Evolutionary conservation across 2,888 invertebrate species (phyloP), one percentile per base, ranked within the genome.

Genomic region (Cataglyphis altisquamis): DNA sequence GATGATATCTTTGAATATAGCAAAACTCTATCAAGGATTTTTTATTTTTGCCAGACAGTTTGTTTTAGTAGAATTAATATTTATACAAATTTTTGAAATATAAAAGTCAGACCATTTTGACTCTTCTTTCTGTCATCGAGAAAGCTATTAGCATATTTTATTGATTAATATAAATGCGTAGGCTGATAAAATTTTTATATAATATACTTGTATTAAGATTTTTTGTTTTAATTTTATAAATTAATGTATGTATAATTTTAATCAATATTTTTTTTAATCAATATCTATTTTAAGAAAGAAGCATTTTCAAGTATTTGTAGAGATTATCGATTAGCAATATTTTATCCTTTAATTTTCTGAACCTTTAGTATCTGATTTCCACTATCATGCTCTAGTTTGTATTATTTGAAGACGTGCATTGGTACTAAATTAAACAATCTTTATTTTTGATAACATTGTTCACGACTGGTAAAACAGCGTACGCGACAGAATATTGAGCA

Each of bases 381-480:
- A 32, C 15, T 68, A 3, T 41, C 21, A 32, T 15, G 15, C 41
- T n/a, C 8, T 3, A 55, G 8, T 78, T 67, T 5, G n/a, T 25
- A 18, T 25, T 18, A 21, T 10, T 67, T 9, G 12, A 45, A 68
- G 60, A 39, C 60, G 21, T 25, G 18, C 15, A 25, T 4, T 15
- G 78, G 2, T 15, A 6, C 21, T 52, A 32, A 29, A 18, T 25
- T 15, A 21, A 18, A 18, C 45, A 60, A 68, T 70, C 70, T 62
- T 70, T 45, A 60, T 60, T 70, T 60, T 62, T 45, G 60, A 25
- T 62, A 80, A 80, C 70, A 70, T 80, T 60, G 70, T 78, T 32
- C 68, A 45, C 78, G n/a, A 77, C 68, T 41, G 77, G 77, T 77
- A 77, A 67, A 78, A 45, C 78, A 70, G 70, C 32, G 21, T 60